These are phyloP conservation scores for Drosophila ercepeae DNA, from an alignment of 1,140 invertebrate genomes.

Conservation along the genomic window DNA sequence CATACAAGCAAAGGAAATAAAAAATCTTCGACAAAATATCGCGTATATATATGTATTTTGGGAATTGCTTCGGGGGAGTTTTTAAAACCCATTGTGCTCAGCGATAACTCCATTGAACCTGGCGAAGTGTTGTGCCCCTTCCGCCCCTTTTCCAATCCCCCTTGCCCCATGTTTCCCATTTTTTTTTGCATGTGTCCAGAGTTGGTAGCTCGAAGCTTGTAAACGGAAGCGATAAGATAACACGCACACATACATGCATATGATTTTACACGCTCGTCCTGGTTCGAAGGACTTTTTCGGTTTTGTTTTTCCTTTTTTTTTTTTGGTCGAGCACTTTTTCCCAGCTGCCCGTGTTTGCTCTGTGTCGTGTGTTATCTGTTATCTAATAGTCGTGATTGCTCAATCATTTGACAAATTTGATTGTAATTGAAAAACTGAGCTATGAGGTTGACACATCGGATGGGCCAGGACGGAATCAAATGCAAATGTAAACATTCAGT, in stretches of 20 bases:
- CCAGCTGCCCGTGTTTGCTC: slow-evolving; percentile 31
- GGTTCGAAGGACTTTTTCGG: slow-evolving; percentile 21
- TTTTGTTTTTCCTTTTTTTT: slow-evolving; percentile 40
- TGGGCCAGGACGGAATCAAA: slow-evolving; percentile 20
- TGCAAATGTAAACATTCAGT: slow-evolving; percentile 16
- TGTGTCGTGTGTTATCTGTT: slow-evolving; percentile 72
- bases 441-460: slow-evolving; percentile 41
- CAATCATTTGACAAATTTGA: slow-evolving; percentile 75
- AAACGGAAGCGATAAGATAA: slow-evolving; percentile 59
- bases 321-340: slow-evolving; percentile 3
- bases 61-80: slow-evolving; percentile 72
- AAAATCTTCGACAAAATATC: slow-evolving; percentile 32
- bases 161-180: neutral
- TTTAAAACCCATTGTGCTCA: slow-evolving; percentile 71
- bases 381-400: slow-evolving; percentile 75
- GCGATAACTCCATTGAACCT: slow-evolving; percentile 78
- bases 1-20: neutral
- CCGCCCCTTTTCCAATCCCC: neutral
- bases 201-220: slow-evolving; percentile 36
- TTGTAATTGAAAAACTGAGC: slow-evolving; percentile 67
- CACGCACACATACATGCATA: slow-evolving; percentile 41
- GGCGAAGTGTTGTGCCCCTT: slow-evolving; percentile 46
- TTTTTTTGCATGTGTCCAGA: slow-evolving; percentile 55
- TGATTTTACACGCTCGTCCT: slow-evolving; percentile 36
- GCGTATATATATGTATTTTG: slow-evolving; percentile 53